These are phyloP conservation scores for Acanthoscelides obtectus DNA, from an alignment of 2,888 invertebrate genomes.

Conservation along the genomic window DNA sequence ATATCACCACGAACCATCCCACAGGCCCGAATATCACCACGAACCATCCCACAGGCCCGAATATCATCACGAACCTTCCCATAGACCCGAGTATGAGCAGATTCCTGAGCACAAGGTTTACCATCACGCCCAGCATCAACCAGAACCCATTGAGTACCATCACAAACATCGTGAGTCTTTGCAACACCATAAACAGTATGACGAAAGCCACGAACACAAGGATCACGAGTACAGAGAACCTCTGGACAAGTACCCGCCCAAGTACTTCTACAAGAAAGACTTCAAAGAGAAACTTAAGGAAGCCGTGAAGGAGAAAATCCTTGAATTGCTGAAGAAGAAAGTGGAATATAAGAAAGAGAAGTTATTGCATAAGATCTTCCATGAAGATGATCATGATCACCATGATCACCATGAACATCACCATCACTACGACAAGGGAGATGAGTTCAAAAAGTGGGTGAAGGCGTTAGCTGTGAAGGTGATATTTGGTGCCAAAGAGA, in stretches of 20 bases:
- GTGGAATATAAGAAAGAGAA: background rate
- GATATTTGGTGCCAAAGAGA: background rate
- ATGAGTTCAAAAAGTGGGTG: background rate
- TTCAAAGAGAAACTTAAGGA: background rate
- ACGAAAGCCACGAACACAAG: background rate
- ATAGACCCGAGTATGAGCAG: background rate
- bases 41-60: background rate
- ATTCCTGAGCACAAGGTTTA: background rate
- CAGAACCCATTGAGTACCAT: background rate
- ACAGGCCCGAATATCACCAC: background rate
- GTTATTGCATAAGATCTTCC: background rate
- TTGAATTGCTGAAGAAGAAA: background rate
- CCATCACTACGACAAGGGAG: background rate
- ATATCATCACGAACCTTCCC: background rate
- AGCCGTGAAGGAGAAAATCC: background rate
- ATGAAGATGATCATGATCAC: background rate
- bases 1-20: too few species aligned
- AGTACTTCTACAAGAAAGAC: background rate
- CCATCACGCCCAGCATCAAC: background rate
- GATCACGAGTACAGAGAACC: background rate
- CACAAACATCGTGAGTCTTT: background rate
- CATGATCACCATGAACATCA: background rate
- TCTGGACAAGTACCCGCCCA: background rate
- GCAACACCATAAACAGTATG: background rate
- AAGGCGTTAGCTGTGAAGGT: background rate